Conservation (phyloP, 2,888 invertebrate genomes). For the Neoascia interrupta region DNA sequence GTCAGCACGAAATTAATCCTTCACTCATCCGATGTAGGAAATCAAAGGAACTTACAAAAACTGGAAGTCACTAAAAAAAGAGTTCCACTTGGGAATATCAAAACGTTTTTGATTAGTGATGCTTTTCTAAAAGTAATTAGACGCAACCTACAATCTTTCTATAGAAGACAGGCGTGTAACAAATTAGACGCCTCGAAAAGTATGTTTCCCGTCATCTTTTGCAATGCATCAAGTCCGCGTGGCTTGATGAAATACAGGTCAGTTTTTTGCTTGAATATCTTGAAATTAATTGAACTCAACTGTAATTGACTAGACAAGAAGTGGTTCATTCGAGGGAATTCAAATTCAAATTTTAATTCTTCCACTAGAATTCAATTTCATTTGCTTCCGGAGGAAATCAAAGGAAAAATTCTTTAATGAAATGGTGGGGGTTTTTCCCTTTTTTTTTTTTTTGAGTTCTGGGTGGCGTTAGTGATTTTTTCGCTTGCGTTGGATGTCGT, state of each 20-base stretch:
- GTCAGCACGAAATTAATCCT: conserved; percentile 7
- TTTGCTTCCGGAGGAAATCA: conserved; percentile 38
- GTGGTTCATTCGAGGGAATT: conserved; percentile 40
- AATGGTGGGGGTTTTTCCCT: conserved; percentile 11
- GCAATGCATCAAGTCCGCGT: conserved; percentile 19
- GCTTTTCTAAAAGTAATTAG: conserved; percentile 22
- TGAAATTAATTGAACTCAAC: conserved; percentile 37
- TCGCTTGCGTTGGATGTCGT: conserved; percentile 10
- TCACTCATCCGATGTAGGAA: conserved; percentile 8
- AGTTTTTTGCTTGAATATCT: neutral
- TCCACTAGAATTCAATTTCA: conserved; percentile 20
- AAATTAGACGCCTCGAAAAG: neutral
- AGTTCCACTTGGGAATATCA: conserved; percentile 20
- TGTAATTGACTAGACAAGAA: conserved; percentile 30
- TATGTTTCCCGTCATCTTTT: neutral
- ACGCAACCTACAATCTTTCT: conserved; percentile 9
- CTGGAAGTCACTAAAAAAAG: conserved; percentile 25
- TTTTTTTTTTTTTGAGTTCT: no score
- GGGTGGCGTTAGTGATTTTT: conserved; percentile 37
- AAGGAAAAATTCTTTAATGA: neutral
- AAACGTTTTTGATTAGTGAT: no score
- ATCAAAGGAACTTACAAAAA: conserved; percentile 9
- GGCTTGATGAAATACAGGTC: conserved; percentile 39
- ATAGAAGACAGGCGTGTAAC: neutral
- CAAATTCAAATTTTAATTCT: conserved; percentile 42